Conservation (phyloP, 2,888 invertebrate genomes). For the Lasioglossum zephyrum region DNA sequence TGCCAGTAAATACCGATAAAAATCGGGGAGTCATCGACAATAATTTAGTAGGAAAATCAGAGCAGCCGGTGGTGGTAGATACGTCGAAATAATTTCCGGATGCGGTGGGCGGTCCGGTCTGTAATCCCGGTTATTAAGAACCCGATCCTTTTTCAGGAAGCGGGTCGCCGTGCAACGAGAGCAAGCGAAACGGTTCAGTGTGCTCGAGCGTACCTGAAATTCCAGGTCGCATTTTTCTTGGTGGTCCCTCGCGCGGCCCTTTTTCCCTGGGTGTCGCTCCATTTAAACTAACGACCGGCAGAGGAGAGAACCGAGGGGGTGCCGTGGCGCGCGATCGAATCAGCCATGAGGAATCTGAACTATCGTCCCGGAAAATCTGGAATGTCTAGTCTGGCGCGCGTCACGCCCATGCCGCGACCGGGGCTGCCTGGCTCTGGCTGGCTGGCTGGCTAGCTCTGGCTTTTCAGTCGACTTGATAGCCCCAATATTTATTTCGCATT, state of each 20-base stretch:
- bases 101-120: not conserved
- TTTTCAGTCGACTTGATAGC: conserved; percentile 58
- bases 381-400: conserved; percentile 48
- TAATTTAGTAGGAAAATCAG: conserved; percentile 18
- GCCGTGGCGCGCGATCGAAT: conserved; percentile 49
- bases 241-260: conserved; percentile 31
- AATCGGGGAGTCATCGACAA: not conserved
- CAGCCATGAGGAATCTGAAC: conserved; percentile 67
- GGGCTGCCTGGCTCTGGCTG: not conserved
- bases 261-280: conserved; percentile 56
- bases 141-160: conserved; percentile 9
- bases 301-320: conserved; percentile 15
- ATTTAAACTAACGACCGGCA: conserved; percentile 67
- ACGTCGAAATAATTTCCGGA: not conserved
- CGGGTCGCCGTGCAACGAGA: not conserved
- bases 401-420: conserved; percentile 52
- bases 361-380: conserved; percentile 67
- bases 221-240: conserved; percentile 61
- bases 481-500: conserved; percentile 73
- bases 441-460: conserved; percentile 11
- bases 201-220: conserved; percentile 56
- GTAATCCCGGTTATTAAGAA: conserved; percentile 38
- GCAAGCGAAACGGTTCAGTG: not conserved
- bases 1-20: not conserved
- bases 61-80: not conserved